Conservation (phyloP, 2,797 vertebrate species). For the Miichthys miiuy region DNA sequence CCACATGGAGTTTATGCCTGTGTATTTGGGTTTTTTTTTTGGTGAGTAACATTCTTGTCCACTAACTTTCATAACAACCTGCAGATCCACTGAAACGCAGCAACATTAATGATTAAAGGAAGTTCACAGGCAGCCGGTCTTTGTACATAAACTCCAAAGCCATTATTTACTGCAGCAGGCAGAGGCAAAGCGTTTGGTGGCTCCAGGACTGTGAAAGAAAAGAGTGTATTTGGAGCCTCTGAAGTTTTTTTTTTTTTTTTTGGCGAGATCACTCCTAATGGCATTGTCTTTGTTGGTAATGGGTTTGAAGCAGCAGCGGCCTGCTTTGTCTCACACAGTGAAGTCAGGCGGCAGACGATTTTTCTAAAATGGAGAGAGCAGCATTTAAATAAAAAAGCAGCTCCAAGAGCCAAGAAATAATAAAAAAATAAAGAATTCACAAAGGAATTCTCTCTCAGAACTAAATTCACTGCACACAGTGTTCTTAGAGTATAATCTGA, state of each 20-base stretch:
- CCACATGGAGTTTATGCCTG: constrained; percentile 45
- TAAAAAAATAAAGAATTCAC: not conserved
- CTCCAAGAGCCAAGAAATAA: constrained; percentile 7
- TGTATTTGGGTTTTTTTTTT: constrained; percentile 12
- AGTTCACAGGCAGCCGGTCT: constrained; percentile 32
- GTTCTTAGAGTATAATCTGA: not conserved
- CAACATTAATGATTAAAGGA: constrained; percentile 57
- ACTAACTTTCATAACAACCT: constrained; percentile 45
- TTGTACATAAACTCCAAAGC: constrained; percentile 53
- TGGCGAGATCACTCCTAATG: constrained; percentile 21
- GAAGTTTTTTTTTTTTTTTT: constrained; percentile 11
- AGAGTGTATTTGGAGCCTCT: constrained; percentile 6
- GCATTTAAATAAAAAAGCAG: constrained; percentile 34
- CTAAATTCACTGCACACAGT: not conserved
- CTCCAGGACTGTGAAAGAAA: constrained; percentile 35
- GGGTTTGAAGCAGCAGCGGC: constrained; percentile 11
- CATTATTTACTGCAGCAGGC: constrained; percentile 49
- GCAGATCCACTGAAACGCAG: constrained; percentile 41
- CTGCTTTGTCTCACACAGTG: constrained; percentile 3
- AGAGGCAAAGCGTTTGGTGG: constrained; percentile 26
- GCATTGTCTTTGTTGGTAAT: constrained; percentile 38
- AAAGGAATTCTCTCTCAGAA: constrained; percentile 10
- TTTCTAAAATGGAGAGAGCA: constrained; percentile 25
- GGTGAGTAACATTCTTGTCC: not conserved
- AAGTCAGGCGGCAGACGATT: constrained; percentile 26